phyloP scores from a whole-genome alignment of 1,140 invertebrate genomes.

The Pseudomyrmex flavicornis region DNA sequence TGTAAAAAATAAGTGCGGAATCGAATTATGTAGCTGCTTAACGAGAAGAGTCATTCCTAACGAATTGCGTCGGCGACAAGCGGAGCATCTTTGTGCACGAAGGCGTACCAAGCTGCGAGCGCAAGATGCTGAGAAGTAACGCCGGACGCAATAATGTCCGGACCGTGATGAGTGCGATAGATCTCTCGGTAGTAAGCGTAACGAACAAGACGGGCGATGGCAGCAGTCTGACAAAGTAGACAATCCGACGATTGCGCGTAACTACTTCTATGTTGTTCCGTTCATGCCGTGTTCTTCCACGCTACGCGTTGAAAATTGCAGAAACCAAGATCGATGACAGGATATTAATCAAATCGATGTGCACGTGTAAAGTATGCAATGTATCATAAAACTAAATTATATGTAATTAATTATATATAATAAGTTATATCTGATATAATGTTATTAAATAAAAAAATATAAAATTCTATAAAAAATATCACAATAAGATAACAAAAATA shows the following conservation, averaged over 20 bases:
- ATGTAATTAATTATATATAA: too few species aligned
- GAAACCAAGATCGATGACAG: background rate
- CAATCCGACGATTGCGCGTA: slow-evolving; percentile 39
- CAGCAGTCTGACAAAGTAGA: slow-evolving; percentile 40
- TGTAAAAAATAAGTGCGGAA: slow-evolving; percentile 31
- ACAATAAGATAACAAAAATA: background rate
- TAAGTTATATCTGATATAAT: background rate
- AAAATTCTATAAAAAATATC: too few species aligned
- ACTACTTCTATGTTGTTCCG: slow-evolving; percentile 34
- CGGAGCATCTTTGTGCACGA: slow-evolving; percentile 28
- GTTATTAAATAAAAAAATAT: background rate
- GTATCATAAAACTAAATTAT: too few species aligned
- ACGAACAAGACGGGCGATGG: slow-evolving; percentile 67
- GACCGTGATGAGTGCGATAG: slow-evolving; percentile 64
- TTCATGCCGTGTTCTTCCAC: slow-evolving; percentile 27
- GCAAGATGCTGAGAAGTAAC: slow-evolving; percentile 22
- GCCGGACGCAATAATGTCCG: slow-evolving; percentile 64
- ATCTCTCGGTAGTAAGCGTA: slow-evolving; percentile 69
- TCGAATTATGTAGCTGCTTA: slow-evolving; percentile 24
- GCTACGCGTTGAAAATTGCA: background rate
- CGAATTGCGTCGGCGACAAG: slow-evolving; percentile 63
- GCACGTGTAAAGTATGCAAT: background rate
- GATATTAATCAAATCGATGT: slow-evolving; percentile 2
- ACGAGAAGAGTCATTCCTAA: slow-evolving; percentile 60
- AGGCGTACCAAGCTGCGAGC: slow-evolving; percentile 42